phyloP scores from a whole-genome alignment of 2,888 invertebrate genomes.

The Cheilosia variabilis region DNA sequence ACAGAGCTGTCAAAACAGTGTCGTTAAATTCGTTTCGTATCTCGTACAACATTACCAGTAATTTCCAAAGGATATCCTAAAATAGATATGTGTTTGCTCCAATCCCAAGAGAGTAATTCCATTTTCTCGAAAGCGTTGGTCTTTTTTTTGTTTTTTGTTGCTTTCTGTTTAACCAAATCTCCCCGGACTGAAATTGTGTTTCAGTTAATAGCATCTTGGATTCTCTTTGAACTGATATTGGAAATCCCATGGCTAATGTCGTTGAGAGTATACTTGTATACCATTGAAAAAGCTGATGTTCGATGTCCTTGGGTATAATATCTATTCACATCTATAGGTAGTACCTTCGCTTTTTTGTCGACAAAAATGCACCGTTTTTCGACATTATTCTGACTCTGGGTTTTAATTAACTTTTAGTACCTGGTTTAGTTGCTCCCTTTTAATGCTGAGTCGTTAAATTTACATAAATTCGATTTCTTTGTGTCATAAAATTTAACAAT shows the following conservation, averaged over 20 bases:
- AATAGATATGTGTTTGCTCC: constrained; percentile 27
- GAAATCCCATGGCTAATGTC: constrained; percentile 52
- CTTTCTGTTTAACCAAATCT: constrained; percentile 47
- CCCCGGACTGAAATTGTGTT: constrained; percentile 53
- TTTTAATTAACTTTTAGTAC: constrained; percentile 69
- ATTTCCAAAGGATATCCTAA: constrained; percentile 24
- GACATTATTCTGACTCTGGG: background rate
- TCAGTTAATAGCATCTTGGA: constrained; percentile 58
- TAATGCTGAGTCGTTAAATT: constrained; percentile 62
- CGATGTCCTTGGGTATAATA: constrained; percentile 35
- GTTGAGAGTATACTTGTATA: background rate
- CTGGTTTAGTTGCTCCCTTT: constrained; percentile 32
- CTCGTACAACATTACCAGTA: background rate
- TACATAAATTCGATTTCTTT: constrained; percentile 73
- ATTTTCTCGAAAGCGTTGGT: constrained; percentile 45
- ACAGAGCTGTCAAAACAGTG: constrained; percentile 35
- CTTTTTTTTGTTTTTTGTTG: constrained; percentile 19
- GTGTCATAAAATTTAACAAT: constrained; percentile 68
- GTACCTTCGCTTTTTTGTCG: background rate
- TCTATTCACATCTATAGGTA: background rate
- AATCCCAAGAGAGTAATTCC: constrained; percentile 37
- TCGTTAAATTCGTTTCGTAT: background rate
- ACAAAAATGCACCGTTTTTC: background rate
- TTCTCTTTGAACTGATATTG: constrained; percentile 68
- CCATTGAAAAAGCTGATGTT: constrained; percentile 14